Conservation (phyloP, 2,888 invertebrate species). For the Caenorhabditis sp. region DNA sequence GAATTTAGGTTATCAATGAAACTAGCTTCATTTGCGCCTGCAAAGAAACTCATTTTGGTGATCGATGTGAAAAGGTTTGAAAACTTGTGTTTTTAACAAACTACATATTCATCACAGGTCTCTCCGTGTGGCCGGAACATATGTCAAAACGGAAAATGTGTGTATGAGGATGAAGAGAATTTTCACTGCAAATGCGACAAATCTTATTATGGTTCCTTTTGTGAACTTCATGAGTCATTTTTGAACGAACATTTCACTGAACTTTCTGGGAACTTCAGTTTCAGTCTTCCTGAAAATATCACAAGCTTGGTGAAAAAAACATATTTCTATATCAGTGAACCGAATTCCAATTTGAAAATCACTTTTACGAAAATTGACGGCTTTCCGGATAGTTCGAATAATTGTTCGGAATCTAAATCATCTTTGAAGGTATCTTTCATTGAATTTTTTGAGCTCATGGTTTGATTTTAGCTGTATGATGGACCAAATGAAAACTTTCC, state of each 20-base stretch:
- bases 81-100: not conserved
- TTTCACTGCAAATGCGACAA: not conserved
- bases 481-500: conserved; percentile 39
- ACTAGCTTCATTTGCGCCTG: conserved; percentile 53
- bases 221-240: conserved; percentile 54
- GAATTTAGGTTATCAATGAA: conserved; percentile 22
- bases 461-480: conserved; percentile 36
- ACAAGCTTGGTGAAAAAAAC: not conserved
- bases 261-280: conserved; percentile 8
- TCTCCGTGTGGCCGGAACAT: conserved; percentile 27
- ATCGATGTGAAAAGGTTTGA: conserved; percentile 34
- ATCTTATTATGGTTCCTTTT: conserved; percentile 37
- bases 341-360: conserved; percentile 39
- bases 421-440: conserved; percentile 20
- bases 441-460: not conserved
- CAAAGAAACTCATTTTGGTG: conserved; percentile 46
- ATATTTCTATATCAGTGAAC: conserved; percentile 14
- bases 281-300: not conserved
- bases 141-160: conserved; percentile 6
- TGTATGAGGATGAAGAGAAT: not conserved
- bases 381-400: conserved; percentile 40
- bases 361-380: conserved; percentile 39
- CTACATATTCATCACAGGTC: not conserved
- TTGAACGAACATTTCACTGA: conserved; percentile 41
- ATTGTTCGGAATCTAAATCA: conserved; percentile 37